Evolutionary conservation across 2,113 vertebrate genomes (phyloP).

Genomic region (Morone saxatilis): DNA sequence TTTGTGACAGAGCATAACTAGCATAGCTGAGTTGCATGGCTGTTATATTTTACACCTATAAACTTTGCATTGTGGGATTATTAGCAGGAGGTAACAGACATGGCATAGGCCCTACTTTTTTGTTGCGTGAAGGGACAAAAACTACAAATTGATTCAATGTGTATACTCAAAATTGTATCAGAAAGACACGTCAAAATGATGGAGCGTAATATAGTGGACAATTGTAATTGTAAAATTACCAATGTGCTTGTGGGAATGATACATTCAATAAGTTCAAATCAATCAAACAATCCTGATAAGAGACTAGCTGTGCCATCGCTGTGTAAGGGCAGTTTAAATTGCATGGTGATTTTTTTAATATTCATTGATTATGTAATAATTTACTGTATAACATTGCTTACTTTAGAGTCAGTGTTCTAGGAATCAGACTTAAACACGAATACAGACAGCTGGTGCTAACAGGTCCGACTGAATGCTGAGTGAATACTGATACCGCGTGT

Average conservation of each 20-base stretch:
- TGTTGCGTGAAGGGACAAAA: background rate
- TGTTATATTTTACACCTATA: background rate
- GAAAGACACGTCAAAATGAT: background rate
- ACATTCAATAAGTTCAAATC: background rate
- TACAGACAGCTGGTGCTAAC: too few relatives aligned
- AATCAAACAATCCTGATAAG: background rate
- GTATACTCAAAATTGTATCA: too few relatives aligned
- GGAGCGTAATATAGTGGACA: background rate
- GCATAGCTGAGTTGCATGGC: background rate
- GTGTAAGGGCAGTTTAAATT: background rate
- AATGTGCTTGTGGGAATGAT: background rate
- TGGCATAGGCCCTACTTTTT: too few relatives aligned
- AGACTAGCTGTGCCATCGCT: background rate
- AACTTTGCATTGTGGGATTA: background rate
- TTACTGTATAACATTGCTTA: background rate
- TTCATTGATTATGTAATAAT: background rate
- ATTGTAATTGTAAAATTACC: background rate
- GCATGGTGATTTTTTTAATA: background rate
- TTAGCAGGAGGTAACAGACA: too few relatives aligned
- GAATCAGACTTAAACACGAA: background rate
- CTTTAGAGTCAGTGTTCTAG: background rate
- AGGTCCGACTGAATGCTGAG: background rate
- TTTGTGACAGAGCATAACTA: background rate
- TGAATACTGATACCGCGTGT: too few relatives aligned
- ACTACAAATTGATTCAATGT: background rate